Base-by-base conservation (phyloP, 2,797 vertebrate species). In the Dendrocincla tyrannina region DNA sequence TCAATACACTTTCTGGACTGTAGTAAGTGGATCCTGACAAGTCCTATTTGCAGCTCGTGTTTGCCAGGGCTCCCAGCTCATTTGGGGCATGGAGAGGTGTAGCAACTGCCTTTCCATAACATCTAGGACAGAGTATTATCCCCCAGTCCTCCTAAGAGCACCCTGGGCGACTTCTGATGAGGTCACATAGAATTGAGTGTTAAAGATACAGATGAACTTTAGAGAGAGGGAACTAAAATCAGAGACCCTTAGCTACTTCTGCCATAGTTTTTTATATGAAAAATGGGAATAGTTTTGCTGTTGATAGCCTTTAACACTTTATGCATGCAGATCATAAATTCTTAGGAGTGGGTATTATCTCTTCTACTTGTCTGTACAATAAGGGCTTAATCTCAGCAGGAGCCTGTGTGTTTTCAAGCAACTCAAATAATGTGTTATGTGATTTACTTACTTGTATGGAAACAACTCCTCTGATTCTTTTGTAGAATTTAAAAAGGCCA, bases 281-380 rank as follows among this genome's bases (percentile, higher is more conserved):
- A 81, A 86, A 67, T 84, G 16, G 47, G 44, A 94, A 69, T 59
- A 74, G 60, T 83, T 93, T 91, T 52, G 24, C 30, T 88, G 33
- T 23, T 82, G 69, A 90, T 75, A 90, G 67, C 52, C 74, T 93
- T 92, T 89, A 91, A 80, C 20, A 42, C 91, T 88, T 91, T 91
- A 60, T 60, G 88, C 78, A 80, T 68, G 82, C 50, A 76, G 85
- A 80, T 50, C n/a, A 10, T 91, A 94, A 92, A 94, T 96, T 94
- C 64, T 80, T 77, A 59, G 64, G 60, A 91, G 80, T 49, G 37
- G 22, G 33, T 52, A 55, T 91, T 86, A 79, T 86, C 73, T 95
- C 80, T 81, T 89, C 28, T 73, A 27, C 53, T 80, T 88, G 39
- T 52, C 70, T 63, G 13, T 73, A 59, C 73, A 90, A 35, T 64